A percentile compares a stretch with the other conserved stretches of the same genome.
These are phyloP conservation scores for Ephydatia muelleri DNA, from an alignment of 37 sponge, comb jelly and placozoan genomes.

Conservation along the genomic window DNA sequence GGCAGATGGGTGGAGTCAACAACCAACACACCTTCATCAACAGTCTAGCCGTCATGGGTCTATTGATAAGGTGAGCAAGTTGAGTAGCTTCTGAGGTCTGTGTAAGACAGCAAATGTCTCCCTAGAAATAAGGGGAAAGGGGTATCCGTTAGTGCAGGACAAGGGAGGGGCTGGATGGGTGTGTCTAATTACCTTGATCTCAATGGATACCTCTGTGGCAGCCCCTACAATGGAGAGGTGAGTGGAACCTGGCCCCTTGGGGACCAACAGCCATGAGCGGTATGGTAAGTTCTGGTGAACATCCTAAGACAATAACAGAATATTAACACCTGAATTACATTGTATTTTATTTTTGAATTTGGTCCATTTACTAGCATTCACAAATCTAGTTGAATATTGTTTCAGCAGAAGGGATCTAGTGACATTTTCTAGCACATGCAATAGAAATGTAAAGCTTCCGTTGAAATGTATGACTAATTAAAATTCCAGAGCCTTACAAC, in stretches of 20 bases:
- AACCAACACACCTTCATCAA: slow-evolving; percentile 56
- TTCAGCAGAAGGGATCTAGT: no score
- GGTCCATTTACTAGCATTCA: no score
- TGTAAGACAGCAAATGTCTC: slow-evolving; percentile 14
- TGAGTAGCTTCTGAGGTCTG: slow-evolving; percentile 13
- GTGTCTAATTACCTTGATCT: slow-evolving; percentile 68
- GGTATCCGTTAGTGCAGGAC: not conserved
- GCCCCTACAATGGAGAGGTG: slow-evolving; percentile 62
- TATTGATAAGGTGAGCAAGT: slow-evolving; percentile 37
- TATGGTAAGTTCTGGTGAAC: slow-evolving; percentile 81
- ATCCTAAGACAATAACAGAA: slow-evolving; percentile 26
- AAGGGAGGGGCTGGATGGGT: not conserved
- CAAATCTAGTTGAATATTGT: no score
- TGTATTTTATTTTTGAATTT: no score
- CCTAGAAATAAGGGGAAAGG: slow-evolving; percentile 6
- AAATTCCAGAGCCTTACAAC: no score
- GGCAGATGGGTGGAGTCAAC: no score
- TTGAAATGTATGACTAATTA: no score
- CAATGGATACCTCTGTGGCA: slow-evolving; percentile 42
- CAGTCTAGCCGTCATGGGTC: slow-evolving; percentile 35
- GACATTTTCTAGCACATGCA: no score
- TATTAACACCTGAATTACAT: no score
- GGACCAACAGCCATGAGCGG: slow-evolving; percentile 72
- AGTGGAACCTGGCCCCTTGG: slow-evolving; percentile 53
- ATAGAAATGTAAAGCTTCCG: no score